Evolutionary conservation across 2,888 invertebrate species (phyloP), one percentile per base, ranked within the genome.

Genomic region (Spatulosminthurus flaviceps): DNA sequence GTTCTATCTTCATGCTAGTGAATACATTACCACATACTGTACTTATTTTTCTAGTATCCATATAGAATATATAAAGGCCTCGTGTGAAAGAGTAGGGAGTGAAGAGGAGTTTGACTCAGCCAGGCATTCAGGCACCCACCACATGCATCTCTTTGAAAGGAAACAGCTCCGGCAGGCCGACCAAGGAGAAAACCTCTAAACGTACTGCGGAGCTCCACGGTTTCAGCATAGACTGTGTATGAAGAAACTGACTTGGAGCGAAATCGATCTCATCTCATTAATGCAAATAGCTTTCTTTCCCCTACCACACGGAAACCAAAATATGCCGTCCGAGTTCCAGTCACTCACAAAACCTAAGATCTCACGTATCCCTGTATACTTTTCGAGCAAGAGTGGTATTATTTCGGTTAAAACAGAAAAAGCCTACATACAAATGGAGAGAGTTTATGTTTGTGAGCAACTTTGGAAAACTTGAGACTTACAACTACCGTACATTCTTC

Each of bases 251-350:
- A 51, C 24, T 43, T 29, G n/a, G 72, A 72, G 26, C 19, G 72
- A 72, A 72, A 72, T 72, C 72, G 72, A 73, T 60, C 73, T 73
- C 73, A 73, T 73, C 73, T 73, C 73, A 61, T 73, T 73, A 73
- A 73, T 73, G 73, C 73, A 73, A 73, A 73, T 61, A 73, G 60
- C 9, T 26, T 73, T 61, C 34, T 19, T 73, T 43, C 51, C 51
- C 72, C 72, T 24, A 72, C 24, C 72, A 51, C 2, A 34, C 21
- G 41, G 19, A 34, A 21, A 21, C 70, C 34, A 21, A 70, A 70
- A 70, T 70, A 70, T 29, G 42, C 70, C 42, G 41, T 42, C 51
- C 51, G 51, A 21, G 41, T 70, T 21, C 70, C 41, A 70, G 70
- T 70, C 70, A 70, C 16, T 34, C 42, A 70, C 70, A 67, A 26